Evolutionary conservation across 2,113 vertebrate genomes (phyloP).

Genomic region (Muscicapa adusta): DNA sequence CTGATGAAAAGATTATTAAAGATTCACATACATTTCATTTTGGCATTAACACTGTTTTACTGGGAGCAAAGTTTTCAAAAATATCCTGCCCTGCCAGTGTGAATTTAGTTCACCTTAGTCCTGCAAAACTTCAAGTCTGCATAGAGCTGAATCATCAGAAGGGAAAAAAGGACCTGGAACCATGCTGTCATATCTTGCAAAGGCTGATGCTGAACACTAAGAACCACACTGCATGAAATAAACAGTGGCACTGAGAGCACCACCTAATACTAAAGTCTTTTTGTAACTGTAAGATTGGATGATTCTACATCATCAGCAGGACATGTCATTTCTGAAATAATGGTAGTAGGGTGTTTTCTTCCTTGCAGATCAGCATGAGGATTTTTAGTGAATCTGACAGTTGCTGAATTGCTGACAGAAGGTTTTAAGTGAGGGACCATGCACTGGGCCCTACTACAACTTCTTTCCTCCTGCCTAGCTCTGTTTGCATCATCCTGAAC

Average conservation of each 20-base stretch:
- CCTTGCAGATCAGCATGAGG: neutral
- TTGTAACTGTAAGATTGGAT: neutral
- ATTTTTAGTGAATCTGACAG: neutral
- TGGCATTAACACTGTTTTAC: neutral
- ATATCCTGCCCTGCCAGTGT: neutral
- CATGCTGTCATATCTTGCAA: neutral
- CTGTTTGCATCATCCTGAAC: neutral
- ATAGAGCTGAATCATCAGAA: neutral
- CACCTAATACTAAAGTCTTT: neutral
- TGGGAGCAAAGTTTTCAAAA: neutral
- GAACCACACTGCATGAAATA: neutral
- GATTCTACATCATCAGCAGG: neutral
- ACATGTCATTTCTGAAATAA: neutral
- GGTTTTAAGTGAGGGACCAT: rapidly evolving
- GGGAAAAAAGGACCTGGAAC: neutral
- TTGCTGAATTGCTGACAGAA: neutral
- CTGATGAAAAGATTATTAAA: neutral
- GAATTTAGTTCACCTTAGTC: neutral
- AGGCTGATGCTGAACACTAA: neutral
- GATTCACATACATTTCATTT: neutral
- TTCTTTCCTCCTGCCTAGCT: neutral
- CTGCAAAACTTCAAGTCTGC: neutral
- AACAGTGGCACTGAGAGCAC: neutral
- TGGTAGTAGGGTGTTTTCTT: neutral
- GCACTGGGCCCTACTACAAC: neutral